phyloP scores from a whole-genome alignment of 2,797 vertebrate genomes.

The Cuniculus paca region DNA sequence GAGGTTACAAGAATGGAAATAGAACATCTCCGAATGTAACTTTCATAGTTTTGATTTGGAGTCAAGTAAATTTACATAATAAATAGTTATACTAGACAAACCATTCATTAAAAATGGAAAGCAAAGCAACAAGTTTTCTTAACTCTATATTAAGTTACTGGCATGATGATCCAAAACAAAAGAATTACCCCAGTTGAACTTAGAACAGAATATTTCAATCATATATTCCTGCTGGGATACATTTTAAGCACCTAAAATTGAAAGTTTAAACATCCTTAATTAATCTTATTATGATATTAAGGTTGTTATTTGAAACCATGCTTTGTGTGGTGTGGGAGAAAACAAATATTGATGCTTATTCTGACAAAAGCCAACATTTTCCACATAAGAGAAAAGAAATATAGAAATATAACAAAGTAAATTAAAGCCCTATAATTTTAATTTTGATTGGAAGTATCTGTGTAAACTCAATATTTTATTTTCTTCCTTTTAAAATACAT shows the following conservation, averaged over 20 bases:
- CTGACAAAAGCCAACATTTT: background rate
- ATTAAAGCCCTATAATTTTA: background rate
- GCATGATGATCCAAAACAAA: background rate
- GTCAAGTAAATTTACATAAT: background rate
- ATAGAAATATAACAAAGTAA: background rate
- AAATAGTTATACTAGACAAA: background rate
- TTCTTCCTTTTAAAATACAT: constrained; percentile 21
- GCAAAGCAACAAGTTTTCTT: background rate
- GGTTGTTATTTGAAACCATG: background rate
- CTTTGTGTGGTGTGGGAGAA: background rate
- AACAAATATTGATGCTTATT: background rate
- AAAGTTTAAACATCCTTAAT: background rate
- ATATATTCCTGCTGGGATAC: background rate
- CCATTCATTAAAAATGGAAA: background rate
- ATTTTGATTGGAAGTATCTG: background rate
- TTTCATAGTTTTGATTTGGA: background rate
- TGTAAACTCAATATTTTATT: background rate
- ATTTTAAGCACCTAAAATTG: background rate
- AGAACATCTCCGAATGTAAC: background rate
- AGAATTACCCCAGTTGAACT: background rate
- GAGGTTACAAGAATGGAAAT: background rate
- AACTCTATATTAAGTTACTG: background rate
- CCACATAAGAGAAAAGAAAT: background rate
- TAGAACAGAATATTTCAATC: background rate
- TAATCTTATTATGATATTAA: background rate